Base-by-base conservation (phyloP, 2,888 invertebrate species). In the Eulithis testata region DNA sequence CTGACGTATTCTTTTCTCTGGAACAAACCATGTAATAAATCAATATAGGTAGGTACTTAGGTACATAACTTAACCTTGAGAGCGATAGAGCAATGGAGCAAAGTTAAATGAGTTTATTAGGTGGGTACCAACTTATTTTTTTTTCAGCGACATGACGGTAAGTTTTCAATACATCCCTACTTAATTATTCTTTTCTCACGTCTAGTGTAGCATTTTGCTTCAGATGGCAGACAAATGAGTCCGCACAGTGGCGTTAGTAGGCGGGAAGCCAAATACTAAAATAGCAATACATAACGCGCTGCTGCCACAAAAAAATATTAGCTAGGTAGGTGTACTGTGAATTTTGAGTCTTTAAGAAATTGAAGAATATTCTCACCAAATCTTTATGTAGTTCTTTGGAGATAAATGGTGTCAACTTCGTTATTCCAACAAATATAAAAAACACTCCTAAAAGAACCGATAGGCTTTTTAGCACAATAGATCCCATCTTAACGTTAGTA, bases 361-460 rank as follows among this genome's bases (percentile, higher is more conserved):
- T 68, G 65, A 70, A 59, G 52, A 63, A 64, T 54, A 49, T 40
- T 86, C 96, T 96, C 91, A 98, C 98, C 96, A 99, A 95, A 93
- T 99, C 98, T 94, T 97, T 98, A 89, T 99, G 98, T 71, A 99
- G 95, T 90, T 99, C 99, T 94, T 97, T 97, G 80, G 98, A 98
- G 74, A 99, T 95, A 79, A 96, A 95, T 73, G 98, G 98, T 70
- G 98, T 97, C 71, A 99, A 91, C 93, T 99, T 99, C 83, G 99
- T 96, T 66, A 97, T 96, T 66, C 99, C 99, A 74, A 98, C 97
- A 87, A 99, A 98, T 82, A 99, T 96, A 89, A 99, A 99, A 93
- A 99, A 99, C 79, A 98, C 94, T 69, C 99, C 99, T 84, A 99
- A 93, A 60, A 99, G 95, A 79, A 99, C 94, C 58, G 98, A 98